These are phyloP conservation scores for Agrotis segetum DNA, from an alignment of 2,888 invertebrate genomes.

Conservation along the genomic window DNA sequence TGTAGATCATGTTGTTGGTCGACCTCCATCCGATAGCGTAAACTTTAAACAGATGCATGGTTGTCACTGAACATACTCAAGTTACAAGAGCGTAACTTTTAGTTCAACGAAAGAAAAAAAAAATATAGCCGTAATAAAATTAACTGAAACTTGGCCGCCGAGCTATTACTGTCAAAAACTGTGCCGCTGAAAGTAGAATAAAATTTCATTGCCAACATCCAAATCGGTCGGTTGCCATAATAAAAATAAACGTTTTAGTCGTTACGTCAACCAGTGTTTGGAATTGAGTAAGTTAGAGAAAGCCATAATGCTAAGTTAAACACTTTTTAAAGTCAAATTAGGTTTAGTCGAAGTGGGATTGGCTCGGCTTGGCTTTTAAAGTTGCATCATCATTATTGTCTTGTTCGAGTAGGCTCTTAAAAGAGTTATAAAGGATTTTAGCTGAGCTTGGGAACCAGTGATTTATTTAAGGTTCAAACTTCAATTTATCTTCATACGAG, in stretches of 20 bases:
- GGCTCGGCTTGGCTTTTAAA: conserved; percentile 63
- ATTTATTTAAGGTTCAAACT: conserved; percentile 46
- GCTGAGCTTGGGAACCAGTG: conserved; percentile 33
- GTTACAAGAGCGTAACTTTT: background rate
- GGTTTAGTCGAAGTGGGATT: conserved; percentile 55
- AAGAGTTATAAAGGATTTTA: conserved; percentile 43
- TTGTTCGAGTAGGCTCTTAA: conserved; percentile 50
- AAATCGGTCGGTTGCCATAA: conserved; percentile 65
- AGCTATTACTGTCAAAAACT: conserved; percentile 64
- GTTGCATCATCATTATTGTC: conserved; percentile 65
- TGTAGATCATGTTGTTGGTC: conserved; percentile 38
- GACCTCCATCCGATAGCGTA: conserved; percentile 22
- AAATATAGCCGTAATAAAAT: conserved; percentile 47
- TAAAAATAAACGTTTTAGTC: conserved; percentile 71
- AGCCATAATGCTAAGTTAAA: conserved; percentile 67
- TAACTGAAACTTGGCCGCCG: conserved; percentile 62
- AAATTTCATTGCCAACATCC: conserved; percentile 65
- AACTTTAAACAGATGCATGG: conserved; percentile 33
- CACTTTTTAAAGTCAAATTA: conserved; percentile 69
- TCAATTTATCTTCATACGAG: conserved; percentile 40
- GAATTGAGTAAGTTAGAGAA: conserved; percentile 66
- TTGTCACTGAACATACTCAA: conserved; percentile 8
- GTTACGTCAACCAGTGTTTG: conserved; percentile 67
- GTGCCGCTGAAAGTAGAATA: conserved; percentile 63
- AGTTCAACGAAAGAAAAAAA: conserved; percentile 20